Conservation (phyloP, 1,140 invertebrate species). For the Bradysia coprophila region DNA sequence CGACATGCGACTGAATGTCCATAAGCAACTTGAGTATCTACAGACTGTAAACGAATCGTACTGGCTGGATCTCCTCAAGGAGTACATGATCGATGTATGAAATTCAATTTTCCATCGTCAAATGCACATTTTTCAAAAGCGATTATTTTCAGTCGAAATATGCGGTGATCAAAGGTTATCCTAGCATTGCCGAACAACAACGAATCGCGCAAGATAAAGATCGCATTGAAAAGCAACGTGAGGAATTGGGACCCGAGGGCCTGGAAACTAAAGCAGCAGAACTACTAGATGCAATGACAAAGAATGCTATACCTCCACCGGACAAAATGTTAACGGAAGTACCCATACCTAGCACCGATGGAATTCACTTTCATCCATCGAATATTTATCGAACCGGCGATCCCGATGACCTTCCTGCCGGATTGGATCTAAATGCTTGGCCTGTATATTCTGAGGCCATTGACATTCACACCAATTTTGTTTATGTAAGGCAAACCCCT, state of each 20-base stretch:
- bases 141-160: constrained; percentile 7
- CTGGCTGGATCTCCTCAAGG: constrained; percentile 51
- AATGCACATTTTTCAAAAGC: too few relatives aligned
- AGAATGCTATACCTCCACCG: constrained; percentile 57
- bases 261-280: constrained; percentile 38
- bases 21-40: constrained; percentile 40
- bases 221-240: constrained; percentile 41
- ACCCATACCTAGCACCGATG: constrained; percentile 43
- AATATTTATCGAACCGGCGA: constrained; percentile 34
- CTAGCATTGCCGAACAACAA: constrained; percentile 35
- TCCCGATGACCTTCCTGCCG: constrained; percentile 28
- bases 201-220: constrained; percentile 42
- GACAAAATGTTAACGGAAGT: constrained; percentile 44
- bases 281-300: constrained; percentile 45
- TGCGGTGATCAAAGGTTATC: constrained; percentile 31
- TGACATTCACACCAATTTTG: constrained; percentile 65
- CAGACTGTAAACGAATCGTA: constrained; percentile 38
- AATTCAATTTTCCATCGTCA: background rate
- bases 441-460: constrained; percentile 61
- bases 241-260: constrained; percentile 43
- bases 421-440: constrained; percentile 41
- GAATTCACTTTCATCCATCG: constrained; percentile 43
- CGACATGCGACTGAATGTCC: constrained; percentile 48
- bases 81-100: constrained; percentile 45
- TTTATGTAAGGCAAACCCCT: constrained; percentile 44